Base-by-base conservation (phyloP, 2,113 vertebrate genomes). In the Gnathonemus echidnorhynchus region DNA sequence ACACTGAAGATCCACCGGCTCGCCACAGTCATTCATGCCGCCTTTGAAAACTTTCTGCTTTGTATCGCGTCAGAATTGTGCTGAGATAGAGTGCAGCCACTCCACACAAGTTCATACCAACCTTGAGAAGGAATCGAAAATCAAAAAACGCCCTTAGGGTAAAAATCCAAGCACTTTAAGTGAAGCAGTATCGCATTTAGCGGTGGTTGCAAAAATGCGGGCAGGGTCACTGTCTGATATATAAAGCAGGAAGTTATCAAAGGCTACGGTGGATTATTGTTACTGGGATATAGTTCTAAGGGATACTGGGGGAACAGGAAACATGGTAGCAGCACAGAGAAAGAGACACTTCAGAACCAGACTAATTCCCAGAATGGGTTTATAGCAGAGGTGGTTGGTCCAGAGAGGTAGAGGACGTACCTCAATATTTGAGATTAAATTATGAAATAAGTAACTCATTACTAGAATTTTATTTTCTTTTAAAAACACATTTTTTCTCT, bases 201-300 rank as follows among this genome's bases (percentile, higher is more conserved):
- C 10, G 17, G 35, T 7, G 74, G 31, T 80, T 39, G 74, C 74
- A 19, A 80, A 80, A 80, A 42, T 80, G 15, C 13, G 35, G 31
- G 15, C 19, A 50, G 74, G 74, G 15, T 52, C 70, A 80, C 24
- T 89, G 24, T 10, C 27, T 49, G 42, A 94, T 91, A 91, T 91
- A 89, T 89, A 91, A 56, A 94, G 17, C 91, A 94, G 94, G 94
- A 94, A 93, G 94, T 92, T 95, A 95, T 93, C 92, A 95, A 94
- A 95, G 92, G 94, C 87, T 90, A 91, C 86, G 92, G 91, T 92
- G 92, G 93, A 90, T 95, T 91, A 90, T 48, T 53, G 45, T 83
- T 86, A 77, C 45, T 39, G 48, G 27, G 31, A 52, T 27, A 58
- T 53, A 85, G 84, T 89, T 80, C 24, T 13, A 62, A 46, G 6